Base-by-base conservation (phyloP, 23 tunicate genomes). In the Oikopleura vanhoeffeni region DNA sequence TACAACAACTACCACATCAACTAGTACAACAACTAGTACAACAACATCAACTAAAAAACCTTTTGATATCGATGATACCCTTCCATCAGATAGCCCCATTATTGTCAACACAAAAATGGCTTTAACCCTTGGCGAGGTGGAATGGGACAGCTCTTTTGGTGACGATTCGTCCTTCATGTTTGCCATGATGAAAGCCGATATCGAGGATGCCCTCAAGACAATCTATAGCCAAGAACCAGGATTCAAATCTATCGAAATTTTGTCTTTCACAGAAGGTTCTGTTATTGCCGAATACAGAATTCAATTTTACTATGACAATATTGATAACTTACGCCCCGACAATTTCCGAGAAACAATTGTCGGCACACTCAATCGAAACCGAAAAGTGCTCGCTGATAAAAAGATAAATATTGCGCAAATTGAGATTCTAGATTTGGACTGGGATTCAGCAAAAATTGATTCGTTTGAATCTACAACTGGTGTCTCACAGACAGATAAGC, bases 181-280 rank as follows among this genome's bases (percentile, higher is more conserved):
- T 71, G 79, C 34, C 4, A 24, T 71, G 79, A 24, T 71, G 79
- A 71, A 71, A 38, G 79, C 79, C 32, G 79, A 71, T 13, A 71
- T 71, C 38, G 79, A 71, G 32, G 79, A 71, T 38, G 38, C 38
- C 2, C 79, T 71, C 79, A 4, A 38, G 4, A 2, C 27, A 38
- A 71, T 71, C 38, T 71, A 13, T 38, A 38, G 36, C 35, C 36
- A 71, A 13, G 34, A 30, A 13, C 35, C 79, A 28, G 79, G 79
- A 8, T 49, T 49, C 24, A 49, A 49, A 49, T 24, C 13, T 8
- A 49, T 49, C 24, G 64, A 49, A 24, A 38, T 71, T 30, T 13
- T 30, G 32, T 13, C 34, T 71, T 71, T 71, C 38, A 24, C 34
- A 3, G 38, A 18, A 71, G 79, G 79, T 2, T 13, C 34, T 2